A percentile compares a stretch with the other conserved stretches of the same genome.
phyloP scores from a whole-genome alignment of 1,140 invertebrate genomes.

The Harlomillsia oculata region DNA sequence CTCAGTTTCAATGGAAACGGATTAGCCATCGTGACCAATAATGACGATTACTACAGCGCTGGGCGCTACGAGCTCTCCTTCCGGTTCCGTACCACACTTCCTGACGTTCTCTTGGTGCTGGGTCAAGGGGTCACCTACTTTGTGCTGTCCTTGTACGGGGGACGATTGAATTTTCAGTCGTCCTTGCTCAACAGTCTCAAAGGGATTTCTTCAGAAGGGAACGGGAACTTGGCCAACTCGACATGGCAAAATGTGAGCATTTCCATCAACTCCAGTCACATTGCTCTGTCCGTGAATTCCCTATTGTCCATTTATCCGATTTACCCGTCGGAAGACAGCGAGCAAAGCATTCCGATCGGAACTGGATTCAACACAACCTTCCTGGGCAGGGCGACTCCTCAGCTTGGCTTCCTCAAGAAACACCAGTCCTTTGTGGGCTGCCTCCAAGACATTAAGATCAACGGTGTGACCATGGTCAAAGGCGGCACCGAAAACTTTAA shows the following conservation, averaged over 20 bases:
- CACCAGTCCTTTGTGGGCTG: slow-evolving; percentile 73
- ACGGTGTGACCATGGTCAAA: slow-evolving; percentile 49
- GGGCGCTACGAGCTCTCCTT: slow-evolving; percentile 81
- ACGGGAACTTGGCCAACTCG: slow-evolving; percentile 18
- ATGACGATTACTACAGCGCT: slow-evolving; percentile 44
- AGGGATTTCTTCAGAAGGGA: slow-evolving; percentile 44
- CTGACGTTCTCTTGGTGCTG: slow-evolving; percentile 72
- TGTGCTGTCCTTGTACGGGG: slow-evolving; percentile 67
- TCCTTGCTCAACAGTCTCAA: slow-evolving; percentile 76
- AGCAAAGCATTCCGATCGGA: too few relatives aligned
- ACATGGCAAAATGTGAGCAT: slow-evolving; percentile 29
- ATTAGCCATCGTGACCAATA: slow-evolving; percentile 41
- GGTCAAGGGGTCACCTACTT: slow-evolving; percentile 71
- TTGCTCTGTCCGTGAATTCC: slow-evolving; percentile 63
- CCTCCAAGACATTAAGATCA: slow-evolving; percentile 79
- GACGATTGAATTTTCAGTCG: slow-evolving; percentile 72
- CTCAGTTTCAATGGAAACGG: slow-evolving; percentile 72
- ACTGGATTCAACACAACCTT: slow-evolving; percentile 72
- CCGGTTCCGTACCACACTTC: slow-evolving; percentile 79
- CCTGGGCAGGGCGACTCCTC: slow-evolving; percentile 57
- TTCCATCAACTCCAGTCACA: slow-evolving; percentile 17
- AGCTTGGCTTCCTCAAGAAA: slow-evolving; percentile 24
- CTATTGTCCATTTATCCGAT: slow-evolving; percentile 82
- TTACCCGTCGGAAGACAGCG: slow-evolving; percentile 39
- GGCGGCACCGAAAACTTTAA: slow-evolving; percentile 31